phyloP scores from a whole-genome alignment of 2,888 invertebrate species.

The Escarpia spicata region DNA sequence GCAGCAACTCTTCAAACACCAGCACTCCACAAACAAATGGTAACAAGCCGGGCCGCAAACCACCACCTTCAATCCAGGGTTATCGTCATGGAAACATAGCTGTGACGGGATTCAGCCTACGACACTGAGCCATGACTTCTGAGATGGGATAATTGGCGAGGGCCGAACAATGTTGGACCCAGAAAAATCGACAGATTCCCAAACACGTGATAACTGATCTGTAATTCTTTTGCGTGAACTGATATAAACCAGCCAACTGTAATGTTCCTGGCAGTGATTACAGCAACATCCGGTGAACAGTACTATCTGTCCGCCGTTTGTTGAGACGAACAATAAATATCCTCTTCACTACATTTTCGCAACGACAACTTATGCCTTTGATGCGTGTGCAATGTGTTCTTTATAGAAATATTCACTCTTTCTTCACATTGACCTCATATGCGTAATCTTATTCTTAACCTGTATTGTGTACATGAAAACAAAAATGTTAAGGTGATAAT shows the following conservation, averaged over 20 bases:
- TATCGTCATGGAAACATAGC: neutral
- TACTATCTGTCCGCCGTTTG: neutral
- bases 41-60: neutral
- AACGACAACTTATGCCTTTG: neutral
- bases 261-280: neutral
- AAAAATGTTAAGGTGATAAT: too few species aligned
- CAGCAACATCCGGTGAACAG: constrained; percentile 16
- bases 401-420: neutral
- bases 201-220: constrained; percentile 3
- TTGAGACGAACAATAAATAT: neutral
- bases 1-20: neutral
- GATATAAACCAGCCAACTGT: neutral
- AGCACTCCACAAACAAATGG: constrained; percentile 16
- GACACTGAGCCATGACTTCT: neutral
- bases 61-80: constrained; percentile 3
- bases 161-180: too few species aligned
- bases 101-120: neutral
- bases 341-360: neutral
- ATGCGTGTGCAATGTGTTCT: neutral
- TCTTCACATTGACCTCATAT: neutral
- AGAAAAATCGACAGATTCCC: neutral
- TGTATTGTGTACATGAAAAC: neutral
- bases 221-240: neutral
- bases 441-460: neutral
- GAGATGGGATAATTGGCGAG: neutral